phyloP scores from a whole-genome alignment of 2,113 vertebrate species.

The Gulo gulo region DNA sequence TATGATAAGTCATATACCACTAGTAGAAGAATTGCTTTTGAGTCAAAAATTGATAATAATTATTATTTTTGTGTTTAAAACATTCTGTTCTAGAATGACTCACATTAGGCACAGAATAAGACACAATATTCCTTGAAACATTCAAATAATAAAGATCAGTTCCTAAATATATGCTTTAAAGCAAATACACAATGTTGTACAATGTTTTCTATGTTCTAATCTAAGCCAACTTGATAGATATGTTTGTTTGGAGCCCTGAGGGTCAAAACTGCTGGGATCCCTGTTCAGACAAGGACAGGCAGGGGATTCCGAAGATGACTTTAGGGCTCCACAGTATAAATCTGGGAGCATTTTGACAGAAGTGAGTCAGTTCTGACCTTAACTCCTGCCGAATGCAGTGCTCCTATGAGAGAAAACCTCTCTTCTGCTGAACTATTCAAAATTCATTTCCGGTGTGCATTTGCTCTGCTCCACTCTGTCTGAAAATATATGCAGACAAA shows the following conservation, averaged over 20 bases:
- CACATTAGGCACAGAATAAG: not conserved
- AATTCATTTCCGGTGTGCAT: constrained; percentile 64
- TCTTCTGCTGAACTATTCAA: constrained; percentile 59
- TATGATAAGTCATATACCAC: not conserved
- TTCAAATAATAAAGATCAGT: not conserved
- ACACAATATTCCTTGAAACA: not conserved
- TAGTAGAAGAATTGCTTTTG: not conserved
- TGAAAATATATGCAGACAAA: constrained; percentile 61
- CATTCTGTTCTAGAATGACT: not conserved
- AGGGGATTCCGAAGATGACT: constrained; percentile 38
- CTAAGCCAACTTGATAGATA: constrained; percentile 58
- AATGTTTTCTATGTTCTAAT: not conserved
- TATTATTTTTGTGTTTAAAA: not conserved
- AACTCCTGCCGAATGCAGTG: constrained; percentile 29
- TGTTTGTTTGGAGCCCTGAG: constrained; percentile 45
- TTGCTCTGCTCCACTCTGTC: constrained; percentile 42
- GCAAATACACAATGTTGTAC: not conserved
- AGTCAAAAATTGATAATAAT: not conserved
- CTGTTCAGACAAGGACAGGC: constrained; percentile 9
- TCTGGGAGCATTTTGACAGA: constrained; percentile 47
- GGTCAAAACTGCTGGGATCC: constrained; percentile 29
- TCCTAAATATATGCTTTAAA: not conserved
- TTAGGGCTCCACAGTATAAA: constrained; percentile 3
- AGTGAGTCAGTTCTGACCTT: constrained; percentile 55
- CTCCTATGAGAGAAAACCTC: constrained; percentile 65